Evolutionary conservation across 2,113 vertebrate genomes (phyloP), one percentile per base, ranked within the genome.

Genomic region (Sapayoa aenigma): DNA sequence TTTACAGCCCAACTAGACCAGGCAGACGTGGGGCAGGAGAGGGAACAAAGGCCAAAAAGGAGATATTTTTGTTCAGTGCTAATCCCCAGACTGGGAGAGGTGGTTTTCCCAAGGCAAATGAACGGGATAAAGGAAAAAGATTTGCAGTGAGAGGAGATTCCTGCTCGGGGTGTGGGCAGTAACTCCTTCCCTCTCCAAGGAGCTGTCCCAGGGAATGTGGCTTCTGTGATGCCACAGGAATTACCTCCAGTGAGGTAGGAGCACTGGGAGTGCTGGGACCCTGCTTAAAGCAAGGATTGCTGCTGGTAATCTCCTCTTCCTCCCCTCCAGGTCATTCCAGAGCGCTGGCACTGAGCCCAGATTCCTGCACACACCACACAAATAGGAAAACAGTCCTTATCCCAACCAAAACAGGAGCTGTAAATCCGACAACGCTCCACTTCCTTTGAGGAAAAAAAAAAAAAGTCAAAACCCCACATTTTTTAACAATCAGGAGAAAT

Each of bases 401-500:
- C 47, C 84, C 5, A 41, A 31, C 39, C 14, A 3, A 71, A 74
- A 20, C 2, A 3, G n/a, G 20, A 85, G 20, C 24, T 35, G 9
- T 14, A 23, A 71, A 75, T 6, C 22, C 8, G 5, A 18, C 35
- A 55, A 12, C 1, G 14, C 56, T 55, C 39, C 1, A 0, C 42
- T 85, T 52, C 59, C 66, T 74, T 63, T 42, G 19, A 19, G 58
- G 46, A 89, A 42, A 69, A 75, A 46, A 75, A 76, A 82, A 46
- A 75, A 85, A 7, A 16, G n/a, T 53, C 2, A 3, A 31, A 62
- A 84, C 37, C 55, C 72, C 44, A 37, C 28, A 52, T 73, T 71
- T 85, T 58, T 76, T 33, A 68, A 53, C 46, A 87, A 84, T 28
- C 49, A 60, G 88, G 59, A 84, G 83, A 89, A 49, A 53, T 72